Evolutionary conservation across 2,797 vertebrate species (phyloP), one percentile per base, ranked within the genome.

Genomic region (Onychomys torridus): DNA sequence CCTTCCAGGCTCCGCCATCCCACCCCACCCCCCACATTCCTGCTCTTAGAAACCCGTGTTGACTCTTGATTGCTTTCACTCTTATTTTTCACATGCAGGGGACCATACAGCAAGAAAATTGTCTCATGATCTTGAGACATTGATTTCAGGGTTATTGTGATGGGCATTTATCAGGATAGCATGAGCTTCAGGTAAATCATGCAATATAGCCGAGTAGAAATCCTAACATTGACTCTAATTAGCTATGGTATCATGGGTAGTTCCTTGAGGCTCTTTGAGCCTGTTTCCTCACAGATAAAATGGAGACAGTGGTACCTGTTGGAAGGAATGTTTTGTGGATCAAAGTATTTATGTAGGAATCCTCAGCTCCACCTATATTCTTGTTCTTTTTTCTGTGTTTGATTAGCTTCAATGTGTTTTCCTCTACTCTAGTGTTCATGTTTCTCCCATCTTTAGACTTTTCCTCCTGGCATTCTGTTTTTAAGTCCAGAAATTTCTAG

Each of bases 381-480:
- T 86, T 34, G 4, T 17, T 82, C 21, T 57, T 65, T 91, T 49
- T 46, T 63, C 16, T 77, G 91, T 89, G 2, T 25, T 87, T 92
- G 46, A 2, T 65, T 37, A 52, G 10, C 7, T 86, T 59, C 10
- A 6, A 19, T 25, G 2, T 71, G 52, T 52, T 13, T 84, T 81
- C 90, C 7, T 79, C 65, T 59, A 55, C 34, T 55, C 10, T 12
- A 49, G 3, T 79, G 25, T 83, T 75, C 6, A 34, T 77, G 82
- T 85, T 89, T 93, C 65, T 94, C 19, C 25, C 81, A 73, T 73
- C 67, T 82, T 95, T 92, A 93, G 92, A 75, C 5, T 23, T 79
- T 94, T 76, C 65, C 9, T 94, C 6, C 40, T 52, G 69, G 67
- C 19, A 65, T 91, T 8, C 21, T 91, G 1, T 69, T 89, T 95